Conservation (phyloP, 1,140 invertebrate genomes). For the Caerostris darwini region DNA sequence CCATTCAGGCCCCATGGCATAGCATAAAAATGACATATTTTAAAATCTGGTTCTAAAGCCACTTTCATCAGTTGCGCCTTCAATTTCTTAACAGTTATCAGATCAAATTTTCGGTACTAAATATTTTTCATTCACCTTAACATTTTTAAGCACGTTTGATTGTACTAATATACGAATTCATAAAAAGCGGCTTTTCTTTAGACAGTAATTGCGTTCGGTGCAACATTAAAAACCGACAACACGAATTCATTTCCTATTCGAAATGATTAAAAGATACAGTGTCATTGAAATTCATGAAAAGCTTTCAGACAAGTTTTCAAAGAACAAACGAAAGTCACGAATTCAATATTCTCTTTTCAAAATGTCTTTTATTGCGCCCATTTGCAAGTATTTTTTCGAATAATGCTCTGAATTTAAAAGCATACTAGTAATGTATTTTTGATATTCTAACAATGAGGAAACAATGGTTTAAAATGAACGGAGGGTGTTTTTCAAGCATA, state of each 20-base stretch:
- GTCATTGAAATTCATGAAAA: slow-evolving; percentile 8
- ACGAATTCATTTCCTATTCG: background rate
- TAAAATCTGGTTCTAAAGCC: no score
- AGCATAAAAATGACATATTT: no score
- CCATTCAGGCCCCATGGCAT: no score
- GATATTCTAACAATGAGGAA: background rate
- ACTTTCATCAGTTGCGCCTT: no score
- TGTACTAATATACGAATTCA: no score
- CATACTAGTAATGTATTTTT: no score
- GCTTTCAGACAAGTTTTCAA: background rate
- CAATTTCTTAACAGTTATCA: no score
- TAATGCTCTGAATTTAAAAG: background rate
- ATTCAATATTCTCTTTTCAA: background rate
- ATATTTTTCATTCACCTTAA: no score
- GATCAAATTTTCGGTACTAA: no score
- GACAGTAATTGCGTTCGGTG: background rate
- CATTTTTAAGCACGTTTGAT: no score
- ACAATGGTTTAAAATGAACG: background rate
- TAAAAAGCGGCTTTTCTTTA: background rate
- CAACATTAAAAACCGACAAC: background rate
- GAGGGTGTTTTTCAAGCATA: background rate
- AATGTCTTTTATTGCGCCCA: background rate
- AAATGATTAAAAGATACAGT: background rate
- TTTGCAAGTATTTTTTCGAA: background rate
- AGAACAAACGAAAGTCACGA: background rate